Percentiles rank a stretch among this genome's conserved stretches.
These are phyloP conservation scores for Turdus rufiventris DNA, from an alignment of 2,113 vertebrate species.

Conservation along the genomic window DNA sequence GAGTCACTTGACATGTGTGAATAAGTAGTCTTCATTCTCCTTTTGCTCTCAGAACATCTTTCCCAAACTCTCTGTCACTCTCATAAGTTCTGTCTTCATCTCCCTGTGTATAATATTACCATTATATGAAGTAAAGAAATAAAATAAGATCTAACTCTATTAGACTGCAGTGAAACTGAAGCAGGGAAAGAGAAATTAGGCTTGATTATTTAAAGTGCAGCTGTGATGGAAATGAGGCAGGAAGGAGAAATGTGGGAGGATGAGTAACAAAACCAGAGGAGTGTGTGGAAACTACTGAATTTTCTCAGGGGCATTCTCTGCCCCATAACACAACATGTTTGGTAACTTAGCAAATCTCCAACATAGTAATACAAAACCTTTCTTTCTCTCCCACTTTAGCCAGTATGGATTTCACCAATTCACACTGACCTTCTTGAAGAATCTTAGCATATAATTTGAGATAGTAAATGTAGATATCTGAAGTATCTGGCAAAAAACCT, in stretches of 20 bases:
- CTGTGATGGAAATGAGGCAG: constrained; percentile 13
- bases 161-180: neutral
- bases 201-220: neutral
- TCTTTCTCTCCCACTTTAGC: neutral
- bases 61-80: neutral
- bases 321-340: neutral
- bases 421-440: neutral
- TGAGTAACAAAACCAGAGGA: constrained; percentile 16
- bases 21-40: neutral
- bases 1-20: neutral
- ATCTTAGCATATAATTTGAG: neutral
- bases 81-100: neutral
- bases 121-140: neutral
- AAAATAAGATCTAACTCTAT: neutral
- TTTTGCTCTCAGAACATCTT: neutral
- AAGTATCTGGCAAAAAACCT: neutral
- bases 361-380: neutral
- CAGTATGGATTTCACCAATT: neutral
- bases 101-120: neutral
- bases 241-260: constrained; percentile 26
- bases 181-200: neutral
- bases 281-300: neutral
- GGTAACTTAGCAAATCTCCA: neutral
- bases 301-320: constrained; percentile 21
- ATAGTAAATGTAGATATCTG: neutral